Evolutionary conservation across 2,888 invertebrate genomes (phyloP), one percentile per base, ranked within the genome.

Genomic region (Mythimna lalbum): DNA sequence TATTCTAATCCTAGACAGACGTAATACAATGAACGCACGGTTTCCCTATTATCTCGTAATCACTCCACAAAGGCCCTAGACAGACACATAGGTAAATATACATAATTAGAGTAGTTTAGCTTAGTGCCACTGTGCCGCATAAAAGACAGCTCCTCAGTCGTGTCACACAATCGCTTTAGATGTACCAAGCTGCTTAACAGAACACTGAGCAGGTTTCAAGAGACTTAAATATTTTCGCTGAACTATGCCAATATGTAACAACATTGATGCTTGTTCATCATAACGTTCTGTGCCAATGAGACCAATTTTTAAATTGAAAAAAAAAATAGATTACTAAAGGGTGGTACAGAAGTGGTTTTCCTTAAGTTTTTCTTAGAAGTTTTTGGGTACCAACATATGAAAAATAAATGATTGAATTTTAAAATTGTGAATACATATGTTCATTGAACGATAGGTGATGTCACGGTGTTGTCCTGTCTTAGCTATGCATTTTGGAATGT

Each of bases 21-120:
- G 21, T 59, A 31, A 53, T 36, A 63, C 52, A 74, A 70, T 59
- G 53, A 71, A 55, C 49, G n/a, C 53, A 36, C 57, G 43, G 63
- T 63, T 27, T 73, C 23, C 53, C 36, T 66, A 60, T 69, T 69
- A 65, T 56, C 31, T 50, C 12, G 36, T 49, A 73, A 62, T 56
- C 39, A 49, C 49, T 55, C 65, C n/a, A 63, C 63, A 76, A 65
- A 56, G 59, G 17, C n/a, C 19, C 19, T 49, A 47, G 2, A 7
- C 19, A 63, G 12, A 14, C 55, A 43, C n/a, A 39, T 33, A 39
- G 23, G 12, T 57, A 52, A 61, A 36, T 62, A 62, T 27, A 23
- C 55, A 52, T 56, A 55, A 27, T 27, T 65, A 23, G 23, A 55
- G 56, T 49, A 60, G 64, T 69, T 75, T 53, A 65, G 65, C 43